Base-by-base conservation (phyloP, 2,888 invertebrate species). In the Cerceris rybyensis region DNA sequence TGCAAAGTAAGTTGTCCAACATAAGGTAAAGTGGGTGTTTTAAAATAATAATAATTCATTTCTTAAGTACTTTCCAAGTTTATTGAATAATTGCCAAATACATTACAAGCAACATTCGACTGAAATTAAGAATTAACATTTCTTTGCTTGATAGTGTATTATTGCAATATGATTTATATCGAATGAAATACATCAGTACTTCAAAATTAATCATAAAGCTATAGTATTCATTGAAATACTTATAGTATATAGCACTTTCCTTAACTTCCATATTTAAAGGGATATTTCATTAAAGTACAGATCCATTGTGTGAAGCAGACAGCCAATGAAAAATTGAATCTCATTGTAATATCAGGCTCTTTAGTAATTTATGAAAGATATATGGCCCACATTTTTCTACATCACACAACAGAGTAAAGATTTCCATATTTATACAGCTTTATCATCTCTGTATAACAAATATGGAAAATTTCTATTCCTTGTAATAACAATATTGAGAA, bases 81-180 rank as follows among this genome's bases (percentile, higher is more conserved):
- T 86, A 86, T 86, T 85, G 63, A 81, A 75, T 61, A 75, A 54
- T 78, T 59, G 70, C 57, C 52, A 65, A 78, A 43, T 85, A 85
- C 85, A 85, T 81, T 61, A 17, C 16, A 39, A 54, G 17, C 41
- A 66, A 54, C 13, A 57, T 41, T 60, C 57, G 52, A 39, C 46
- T 57, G 64, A 74, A 57, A 50, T 70, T 69, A 63, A 59, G 46
- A 28, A 49, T 54, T 66, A 74, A 74, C 70, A 78, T 70, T 6
- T 49, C 14, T 60, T 61, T 64, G 50, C 60, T 54, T 59, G 39
- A 60, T 57, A 65, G 4, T 28, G 13, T 65, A 77, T 9, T 28
- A 11, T 13, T 42, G 42, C 6, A 11, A 57, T n/a, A 55, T 59
- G 28, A 17, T 4, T 57, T 16, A 50, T 41, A 46, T 70, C 8